Evolutionary conservation across 2,888 invertebrate genomes (phyloP).

Genomic region (Drepanosiphum platanoidis): DNA sequence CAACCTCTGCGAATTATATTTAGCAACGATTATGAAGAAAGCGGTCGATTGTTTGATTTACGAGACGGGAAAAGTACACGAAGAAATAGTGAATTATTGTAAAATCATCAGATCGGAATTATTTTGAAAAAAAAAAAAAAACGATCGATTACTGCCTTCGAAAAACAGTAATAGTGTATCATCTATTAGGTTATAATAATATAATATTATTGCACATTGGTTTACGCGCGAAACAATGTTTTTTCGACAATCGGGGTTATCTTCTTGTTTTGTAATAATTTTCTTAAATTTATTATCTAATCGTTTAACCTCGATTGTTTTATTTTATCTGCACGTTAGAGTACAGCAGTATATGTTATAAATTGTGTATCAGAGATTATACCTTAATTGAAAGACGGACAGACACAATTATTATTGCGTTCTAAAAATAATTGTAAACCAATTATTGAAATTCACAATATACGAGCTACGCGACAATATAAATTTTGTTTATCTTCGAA

Average conservation of each 20-base stretch:
- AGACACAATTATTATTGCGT: neutral
- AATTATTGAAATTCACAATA: too few relatives aligned
- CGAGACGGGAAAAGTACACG: neutral
- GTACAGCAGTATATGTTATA: neutral
- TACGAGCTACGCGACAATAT: neutral
- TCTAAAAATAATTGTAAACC: conserved; percentile 6
- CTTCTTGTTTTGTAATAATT: neutral
- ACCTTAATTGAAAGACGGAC: conserved; percentile 1
- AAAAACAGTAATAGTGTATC: too few relatives aligned
- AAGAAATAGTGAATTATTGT: too few relatives aligned
- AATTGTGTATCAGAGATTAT: neutral
- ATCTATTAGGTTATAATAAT: neutral
- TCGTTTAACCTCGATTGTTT: conserved; percentile 13
- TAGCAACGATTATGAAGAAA: neutral
- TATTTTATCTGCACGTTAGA: neutral
- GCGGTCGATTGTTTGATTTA: neutral
- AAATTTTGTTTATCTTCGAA: conserved; percentile 9
- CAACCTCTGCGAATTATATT: neutral
- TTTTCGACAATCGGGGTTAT: neutral
- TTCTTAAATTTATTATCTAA: conserved; percentile 22
- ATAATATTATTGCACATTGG: conserved; percentile 2
- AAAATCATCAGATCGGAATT: too few relatives aligned
- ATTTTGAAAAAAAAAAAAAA: too few relatives aligned
- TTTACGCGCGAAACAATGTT: neutral
- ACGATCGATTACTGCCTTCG: too few relatives aligned